These are phyloP conservation scores for Drosophila tripunctata DNA, from an alignment of 2,888 invertebrate genomes.

Conservation along the genomic window DNA sequence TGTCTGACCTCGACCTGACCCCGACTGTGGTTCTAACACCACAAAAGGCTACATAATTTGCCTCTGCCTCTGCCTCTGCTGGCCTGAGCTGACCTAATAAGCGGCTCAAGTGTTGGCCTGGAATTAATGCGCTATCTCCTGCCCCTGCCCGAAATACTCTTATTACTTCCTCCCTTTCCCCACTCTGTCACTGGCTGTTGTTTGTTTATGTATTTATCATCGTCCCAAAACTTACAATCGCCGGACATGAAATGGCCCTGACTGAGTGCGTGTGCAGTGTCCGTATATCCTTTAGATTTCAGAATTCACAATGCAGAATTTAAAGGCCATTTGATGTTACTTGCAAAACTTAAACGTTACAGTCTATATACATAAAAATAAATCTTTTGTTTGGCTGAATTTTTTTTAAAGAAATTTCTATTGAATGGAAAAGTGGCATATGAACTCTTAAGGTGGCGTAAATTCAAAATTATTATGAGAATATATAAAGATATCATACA, in stretches of 20 bases:
- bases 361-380: too few relatives aligned
- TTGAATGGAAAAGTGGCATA: too few relatives aligned
- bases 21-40: slow-evolving; percentile 18
- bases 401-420: too few relatives aligned
- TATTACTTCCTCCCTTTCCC: not conserved
- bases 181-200: slow-evolving; percentile 21
- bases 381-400: too few relatives aligned
- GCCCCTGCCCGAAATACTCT: not conserved
- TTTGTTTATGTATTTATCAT: slow-evolving; percentile 49
- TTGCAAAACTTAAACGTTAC: not conserved
- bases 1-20: slow-evolving; percentile 42
- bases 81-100: slow-evolving; percentile 57
- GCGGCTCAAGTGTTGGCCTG: slow-evolving; percentile 74
- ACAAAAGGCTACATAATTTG: slow-evolving; percentile 56
- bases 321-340: slow-evolving; percentile 22
- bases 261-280: slow-evolving; percentile 12
- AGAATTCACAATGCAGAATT: slow-evolving; percentile 24
- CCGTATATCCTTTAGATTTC: slow-evolving; percentile 31
- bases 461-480: too few relatives aligned
- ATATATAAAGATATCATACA: too few relatives aligned
- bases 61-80: slow-evolving; percentile 31
- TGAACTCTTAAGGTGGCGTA: too few relatives aligned
- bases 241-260: slow-evolving; percentile 50
- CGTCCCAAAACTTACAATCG: slow-evolving; percentile 50
- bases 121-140: slow-evolving; percentile 61